Conservation (phyloP, 2,888 invertebrate genomes). For the Leistus spinibarbis region DNA sequence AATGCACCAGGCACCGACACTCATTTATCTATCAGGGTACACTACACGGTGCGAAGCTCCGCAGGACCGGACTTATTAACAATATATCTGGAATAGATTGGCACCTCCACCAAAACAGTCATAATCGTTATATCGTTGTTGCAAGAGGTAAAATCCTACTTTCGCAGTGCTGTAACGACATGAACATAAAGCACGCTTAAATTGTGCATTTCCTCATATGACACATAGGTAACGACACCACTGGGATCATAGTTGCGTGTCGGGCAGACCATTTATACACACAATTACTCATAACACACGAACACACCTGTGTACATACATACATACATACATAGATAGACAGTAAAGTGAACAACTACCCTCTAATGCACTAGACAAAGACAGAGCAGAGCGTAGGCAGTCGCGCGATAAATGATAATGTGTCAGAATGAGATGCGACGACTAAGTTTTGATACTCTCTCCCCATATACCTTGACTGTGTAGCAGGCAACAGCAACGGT, state of each 20-base stretch:
- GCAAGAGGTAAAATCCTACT: not conserved
- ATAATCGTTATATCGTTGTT: not conserved
- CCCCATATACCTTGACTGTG: not conserved
- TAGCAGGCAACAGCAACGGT: not conserved
- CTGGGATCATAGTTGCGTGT: conserved; percentile 10
- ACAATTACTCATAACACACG: conserved; percentile 22
- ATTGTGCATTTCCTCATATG: not conserved
- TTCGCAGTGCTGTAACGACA: not conserved
- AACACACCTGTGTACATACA: not conserved
- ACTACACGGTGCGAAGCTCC: not conserved
- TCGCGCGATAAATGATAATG: not conserved
- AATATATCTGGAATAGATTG: no score
- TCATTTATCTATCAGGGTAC: not conserved
- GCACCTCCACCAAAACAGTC: no score
- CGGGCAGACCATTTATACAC: conserved; percentile 4
- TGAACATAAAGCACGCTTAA: not conserved
- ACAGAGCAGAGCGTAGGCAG: not conserved
- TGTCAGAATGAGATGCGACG: not conserved
- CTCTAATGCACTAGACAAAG: not conserved
- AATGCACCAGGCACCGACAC: conserved; percentile 20
- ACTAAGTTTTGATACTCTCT: not conserved
- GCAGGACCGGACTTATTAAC: not conserved
- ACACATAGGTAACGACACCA: not conserved
- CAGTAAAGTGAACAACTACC: not conserved
- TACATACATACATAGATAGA: no score